A percentile compares a stretch with the other conserved stretches of the same genome.
Conservation (phyloP, 2,797 vertebrate species). For the Ambastaia sidthimunki region DNA sequence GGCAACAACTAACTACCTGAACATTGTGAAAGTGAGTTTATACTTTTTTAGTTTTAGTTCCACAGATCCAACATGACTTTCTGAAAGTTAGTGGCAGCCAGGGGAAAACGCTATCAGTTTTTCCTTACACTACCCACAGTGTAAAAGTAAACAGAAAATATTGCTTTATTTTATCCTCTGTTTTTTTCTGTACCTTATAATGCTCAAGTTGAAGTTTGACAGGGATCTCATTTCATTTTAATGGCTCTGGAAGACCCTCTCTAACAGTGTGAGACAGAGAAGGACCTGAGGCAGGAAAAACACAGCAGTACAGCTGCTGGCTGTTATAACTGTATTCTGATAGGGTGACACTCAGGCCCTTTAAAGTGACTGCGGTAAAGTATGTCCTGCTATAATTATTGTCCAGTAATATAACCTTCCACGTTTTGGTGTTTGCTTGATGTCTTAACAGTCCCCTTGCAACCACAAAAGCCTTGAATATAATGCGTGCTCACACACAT, state of each 20-base stretch:
- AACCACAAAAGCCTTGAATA: slow-evolving; percentile 17
- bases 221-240: slow-evolving; percentile 66
- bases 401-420: slow-evolving; percentile 36
- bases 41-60: neutral
- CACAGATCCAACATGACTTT: slow-evolving; percentile 16
- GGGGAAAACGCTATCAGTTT: neutral
- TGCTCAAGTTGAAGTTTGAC: slow-evolving; percentile 57
- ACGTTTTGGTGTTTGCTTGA: slow-evolving; percentile 6
- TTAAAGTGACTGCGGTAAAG: slow-evolving; percentile 61
- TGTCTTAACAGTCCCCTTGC: slow-evolving; percentile 33
- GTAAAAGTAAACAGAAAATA: slow-evolving; percentile 6
- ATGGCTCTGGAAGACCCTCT: slow-evolving; percentile 58
- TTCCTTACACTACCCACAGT: slow-evolving; percentile 6
- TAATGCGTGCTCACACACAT: neutral
- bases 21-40: too few species aligned
- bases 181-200: slow-evolving; percentile 40
- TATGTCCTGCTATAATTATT: slow-evolving; percentile 67
- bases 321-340: slow-evolving; percentile 59
- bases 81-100: neutral
- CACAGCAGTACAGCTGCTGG: slow-evolving; percentile 62
- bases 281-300: neutral
- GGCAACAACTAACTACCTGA: too few species aligned
- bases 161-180: slow-evolving; percentile 6
- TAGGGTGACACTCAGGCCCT: slow-evolving; percentile 56
- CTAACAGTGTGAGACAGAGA: slow-evolving; percentile 35